Conservation (phyloP, 2,113 vertebrate species). For the Rallus limicola region DNA sequence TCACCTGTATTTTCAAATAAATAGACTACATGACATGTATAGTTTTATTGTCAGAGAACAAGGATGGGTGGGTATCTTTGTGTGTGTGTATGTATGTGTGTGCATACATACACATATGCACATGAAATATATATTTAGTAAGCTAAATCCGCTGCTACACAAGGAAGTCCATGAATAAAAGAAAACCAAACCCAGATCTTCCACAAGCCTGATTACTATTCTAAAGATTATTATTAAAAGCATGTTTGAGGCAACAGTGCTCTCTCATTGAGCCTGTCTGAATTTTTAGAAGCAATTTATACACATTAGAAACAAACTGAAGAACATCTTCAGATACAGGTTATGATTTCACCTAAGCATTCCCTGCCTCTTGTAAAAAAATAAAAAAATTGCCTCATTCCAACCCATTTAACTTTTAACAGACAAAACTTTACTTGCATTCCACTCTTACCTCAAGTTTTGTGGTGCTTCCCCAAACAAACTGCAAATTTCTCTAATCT, state of each 20-base stretch:
- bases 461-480: slow-evolving; percentile 99
- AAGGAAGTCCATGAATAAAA: neutral
- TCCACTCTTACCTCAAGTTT: slow-evolving; percentile 89
- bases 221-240: neutral
- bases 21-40: neutral
- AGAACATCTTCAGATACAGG: neutral
- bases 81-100: neutral
- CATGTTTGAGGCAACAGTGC: neutral
- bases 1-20: neutral
- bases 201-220: neutral
- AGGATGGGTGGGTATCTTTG: neutral
- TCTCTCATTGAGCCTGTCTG: neutral
- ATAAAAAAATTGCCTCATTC: neutral
- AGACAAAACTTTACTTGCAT: neutral
- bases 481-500: slow-evolving; percentile 99
- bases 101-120: neutral
- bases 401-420: neutral
- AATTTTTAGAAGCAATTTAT: neutral
- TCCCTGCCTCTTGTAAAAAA: neutral
- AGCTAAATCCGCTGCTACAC: neutral
- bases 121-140: neutral
- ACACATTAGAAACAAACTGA: neutral
- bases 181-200: neutral
- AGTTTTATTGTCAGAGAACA: neutral
- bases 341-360: neutral